Base-by-base conservation (phyloP, 2,888 invertebrate genomes). In the Polydrusus tereticollis region DNA sequence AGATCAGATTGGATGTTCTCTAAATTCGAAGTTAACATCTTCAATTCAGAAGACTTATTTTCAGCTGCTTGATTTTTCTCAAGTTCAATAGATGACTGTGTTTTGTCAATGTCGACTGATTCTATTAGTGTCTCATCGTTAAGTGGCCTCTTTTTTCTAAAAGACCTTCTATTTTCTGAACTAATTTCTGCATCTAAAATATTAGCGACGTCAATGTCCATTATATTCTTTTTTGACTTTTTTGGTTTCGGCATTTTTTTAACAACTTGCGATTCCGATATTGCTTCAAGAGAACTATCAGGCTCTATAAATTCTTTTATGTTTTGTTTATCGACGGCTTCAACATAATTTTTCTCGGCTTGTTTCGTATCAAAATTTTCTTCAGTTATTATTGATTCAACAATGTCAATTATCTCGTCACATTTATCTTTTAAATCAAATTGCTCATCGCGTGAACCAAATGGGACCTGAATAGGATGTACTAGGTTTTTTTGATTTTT, bases 141-240 rank as follows among this genome's bases (percentile, higher is more conserved):
- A 12, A 52, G 41, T 14, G 55, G 12, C n/a, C 21, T 63, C 29
- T 36, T 62, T 45, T 21, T 71, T 36, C 52, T 58, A 10, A 29
- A 38, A 21, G 66, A 66, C 26, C 65, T 18, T 52, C 60, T 71
- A 52, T 63, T 62, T 16, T 38, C 47, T 23, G 50, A 29, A 12
- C 45, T 23, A 18, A n/a, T 36, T 2, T 60, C 58, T 14, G 41
- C 6, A 43, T 64, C 62, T 14, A 73, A 58, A 21, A 73, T 73
- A 33, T 73, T 73, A 18, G 73, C 55, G 4, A 73, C 47, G 18
- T 73, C 73, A 16, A 73, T 47, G 36, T 73, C 73, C 69, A 69
- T 73, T 14, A 69, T 69, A 26, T 73, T 64, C 4, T 55, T 52
- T 33, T 16, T 64, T 16, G 55, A 16, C 12, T 55, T 64, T 38